These are phyloP conservation scores for Hydrotaea cyrtoneurina DNA, from an alignment of 2,888 invertebrate genomes.

Conservation along the genomic window DNA sequence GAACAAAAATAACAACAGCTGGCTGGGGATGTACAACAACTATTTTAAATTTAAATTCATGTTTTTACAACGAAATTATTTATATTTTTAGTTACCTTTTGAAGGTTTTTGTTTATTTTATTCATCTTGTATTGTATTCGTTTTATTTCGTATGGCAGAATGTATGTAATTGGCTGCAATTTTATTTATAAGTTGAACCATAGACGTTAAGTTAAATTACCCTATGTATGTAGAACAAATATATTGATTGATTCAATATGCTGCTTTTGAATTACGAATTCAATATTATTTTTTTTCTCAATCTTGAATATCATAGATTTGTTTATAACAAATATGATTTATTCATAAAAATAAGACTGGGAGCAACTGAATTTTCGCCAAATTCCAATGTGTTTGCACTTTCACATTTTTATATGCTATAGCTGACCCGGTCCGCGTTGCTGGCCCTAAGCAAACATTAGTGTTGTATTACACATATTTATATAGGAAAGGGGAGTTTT, in stretches of 20 bases:
- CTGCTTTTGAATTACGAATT: conserved; percentile 17
- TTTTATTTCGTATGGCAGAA: conserved; percentile 27
- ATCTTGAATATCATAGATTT: too few relatives aligned
- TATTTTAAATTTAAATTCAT: not conserved
- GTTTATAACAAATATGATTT: too few relatives aligned
- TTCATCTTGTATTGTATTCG: not conserved
- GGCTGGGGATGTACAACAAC: too few relatives aligned
- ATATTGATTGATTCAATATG: conserved; percentile 71
- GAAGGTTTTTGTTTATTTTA: conserved; percentile 47
- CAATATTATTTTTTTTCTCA: too few relatives aligned
- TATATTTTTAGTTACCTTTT: conserved; percentile 55
- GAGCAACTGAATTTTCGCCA: too few relatives aligned
- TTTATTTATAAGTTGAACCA: conserved; percentile 27
- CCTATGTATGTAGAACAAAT: not conserved
- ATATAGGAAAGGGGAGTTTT: too few relatives aligned
- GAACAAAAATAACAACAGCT: not conserved
- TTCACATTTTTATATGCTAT: too few relatives aligned
- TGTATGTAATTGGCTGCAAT: conserved; percentile 47
- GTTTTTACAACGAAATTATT: not conserved
- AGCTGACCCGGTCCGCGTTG: too few relatives aligned
- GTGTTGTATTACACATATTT: too few relatives aligned
- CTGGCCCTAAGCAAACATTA: too few relatives aligned
- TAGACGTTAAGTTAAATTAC: not conserved
- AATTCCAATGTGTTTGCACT: too few relatives aligned
- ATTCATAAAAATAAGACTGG: too few relatives aligned